phyloP scores from a whole-genome alignment of 2,797 vertebrate species.

The Delichon dasypus region DNA sequence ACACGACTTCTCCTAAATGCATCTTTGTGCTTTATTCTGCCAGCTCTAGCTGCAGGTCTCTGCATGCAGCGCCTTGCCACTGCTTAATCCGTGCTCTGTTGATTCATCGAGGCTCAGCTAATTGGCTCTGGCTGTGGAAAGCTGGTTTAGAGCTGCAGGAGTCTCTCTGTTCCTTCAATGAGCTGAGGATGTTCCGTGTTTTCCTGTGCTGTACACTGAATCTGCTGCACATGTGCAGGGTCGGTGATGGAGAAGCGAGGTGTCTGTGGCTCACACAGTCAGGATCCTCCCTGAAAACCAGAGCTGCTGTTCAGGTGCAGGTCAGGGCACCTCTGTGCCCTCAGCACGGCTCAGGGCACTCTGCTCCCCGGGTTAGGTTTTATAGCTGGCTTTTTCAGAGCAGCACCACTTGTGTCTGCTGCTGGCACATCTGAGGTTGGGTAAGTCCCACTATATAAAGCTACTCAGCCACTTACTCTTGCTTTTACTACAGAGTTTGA shows the following conservation, averaged over 20 bases:
- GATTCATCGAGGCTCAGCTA: conserved; percentile 32
- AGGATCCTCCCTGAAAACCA: accelerated
- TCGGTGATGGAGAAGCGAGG: not conserved
- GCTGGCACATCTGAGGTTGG: not conserved
- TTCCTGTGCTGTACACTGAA: not conserved
- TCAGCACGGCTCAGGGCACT: not conserved
- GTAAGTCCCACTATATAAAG: not conserved
- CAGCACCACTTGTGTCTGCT: not conserved
- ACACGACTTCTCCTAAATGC: not conserved
- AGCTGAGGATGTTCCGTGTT: not conserved
- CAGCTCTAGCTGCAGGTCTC: conserved; percentile 51
- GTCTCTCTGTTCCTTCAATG: not conserved
- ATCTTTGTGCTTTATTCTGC: conserved; percentile 32
- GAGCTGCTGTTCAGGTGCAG: not conserved
- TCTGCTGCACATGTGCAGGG: not conserved
- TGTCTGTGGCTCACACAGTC: not conserved
- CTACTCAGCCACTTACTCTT: not conserved
- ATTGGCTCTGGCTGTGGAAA: conserved; percentile 19
- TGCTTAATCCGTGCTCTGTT: conserved; percentile 15
- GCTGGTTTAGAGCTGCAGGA: not conserved
- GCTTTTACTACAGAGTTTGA: not conserved
- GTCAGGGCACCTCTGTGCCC: not conserved
- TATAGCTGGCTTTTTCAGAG: not conserved
- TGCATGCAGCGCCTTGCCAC: conserved; percentile 31
- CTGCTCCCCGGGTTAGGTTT: not conserved